Base-by-base conservation (phyloP, 2,888 invertebrate species). In the Capitulum mitella region DNA sequence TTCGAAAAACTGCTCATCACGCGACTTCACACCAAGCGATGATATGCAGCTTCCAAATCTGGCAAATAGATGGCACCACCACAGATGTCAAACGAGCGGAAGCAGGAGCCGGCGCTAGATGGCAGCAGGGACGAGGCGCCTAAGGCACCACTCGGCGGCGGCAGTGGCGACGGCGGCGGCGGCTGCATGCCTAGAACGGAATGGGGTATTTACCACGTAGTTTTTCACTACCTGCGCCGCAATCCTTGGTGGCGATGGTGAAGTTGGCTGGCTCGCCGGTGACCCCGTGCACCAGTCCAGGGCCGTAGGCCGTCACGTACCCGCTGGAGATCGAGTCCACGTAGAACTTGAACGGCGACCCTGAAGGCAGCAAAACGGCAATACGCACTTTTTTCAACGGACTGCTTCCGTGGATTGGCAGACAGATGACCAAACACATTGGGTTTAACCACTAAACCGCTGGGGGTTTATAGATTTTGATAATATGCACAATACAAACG, bases 301-400 rank as follows among this genome's bases (percentile, higher is more conserved):
- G 91, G 1, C 98, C 98, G 84, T 97, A 97, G 0, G 98, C 98
- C 26, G 97, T 98, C 82, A 98, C 97, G 85, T 93, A 94, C 77
- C 97, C 98, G 80, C 94, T 95, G 82, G 92, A 90, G 82, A 96
- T 91, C 58, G 93, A 93, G 86, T 96, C 95, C 83, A 98, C 98
- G 86, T 97, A 95, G 90, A 98, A 98, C 88, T 95, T 95, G 88
- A 95, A 98, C 32, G 98, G 98, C 78, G 97, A 97, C 82, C 97
- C 95, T 94, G 85, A 26, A n/a, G n/a, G n/a, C n/a, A n/a, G n/a
- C n/a, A n/a, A n/a, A n/a, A n/a, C n/a, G n/a, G n/a, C n/a, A n/a
- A n/a, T n/a, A n/a, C n/a, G n/a, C n/a, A n/a, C n/a, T n/a, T n/a
- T n/a, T n/a, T n/a, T n/a, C n/a, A n/a, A n/a, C n/a, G n/a, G n/a